phyloP scores from a whole-genome alignment of 2,888 invertebrate species.

The Pediacus dermestoides region DNA sequence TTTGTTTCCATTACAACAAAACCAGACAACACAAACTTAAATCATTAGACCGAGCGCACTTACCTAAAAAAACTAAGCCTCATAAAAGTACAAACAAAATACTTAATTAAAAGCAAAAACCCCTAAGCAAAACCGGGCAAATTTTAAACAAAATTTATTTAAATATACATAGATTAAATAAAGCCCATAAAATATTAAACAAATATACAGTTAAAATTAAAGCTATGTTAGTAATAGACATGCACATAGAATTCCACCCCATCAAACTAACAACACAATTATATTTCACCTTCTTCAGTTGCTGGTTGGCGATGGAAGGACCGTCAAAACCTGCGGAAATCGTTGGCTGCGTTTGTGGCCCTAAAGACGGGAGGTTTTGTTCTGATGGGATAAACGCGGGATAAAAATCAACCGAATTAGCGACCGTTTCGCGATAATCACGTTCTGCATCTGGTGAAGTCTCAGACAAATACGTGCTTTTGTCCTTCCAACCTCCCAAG shows the following conservation, averaged over 20 bases:
- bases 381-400: constrained; percentile 21
- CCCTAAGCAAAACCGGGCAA: constrained; percentile 8
- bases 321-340: constrained; percentile 41
- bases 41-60: too few relatives aligned
- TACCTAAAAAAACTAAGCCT: too few relatives aligned
- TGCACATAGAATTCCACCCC: constrained; percentile 39
- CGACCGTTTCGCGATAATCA: constrained; percentile 6
- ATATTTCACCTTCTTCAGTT: constrained; percentile 48
- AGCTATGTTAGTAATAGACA: constrained; percentile 35
- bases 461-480: constrained; percentile 73
- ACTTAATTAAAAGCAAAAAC: constrained; percentile 9
- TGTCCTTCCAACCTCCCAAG: constrained; percentile 76
- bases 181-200: constrained; percentile 22
- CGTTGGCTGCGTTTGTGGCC: constrained; percentile 39
- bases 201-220: constrained; percentile 19
- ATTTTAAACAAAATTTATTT: constrained; percentile 20
- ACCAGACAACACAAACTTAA: too few relatives aligned
- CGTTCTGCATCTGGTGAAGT: constrained; percentile 50
- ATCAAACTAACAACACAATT: constrained; percentile 44
- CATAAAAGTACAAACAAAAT: constrained; percentile 6
- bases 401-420: constrained; percentile 10
- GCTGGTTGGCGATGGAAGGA: constrained; percentile 43
- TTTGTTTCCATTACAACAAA: too few relatives aligned
- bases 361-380: constrained; percentile 33
- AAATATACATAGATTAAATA: constrained; percentile 19